Conservation (phyloP, 2,888 invertebrate species). For the Macrosiphum euphorbiae region DNA sequence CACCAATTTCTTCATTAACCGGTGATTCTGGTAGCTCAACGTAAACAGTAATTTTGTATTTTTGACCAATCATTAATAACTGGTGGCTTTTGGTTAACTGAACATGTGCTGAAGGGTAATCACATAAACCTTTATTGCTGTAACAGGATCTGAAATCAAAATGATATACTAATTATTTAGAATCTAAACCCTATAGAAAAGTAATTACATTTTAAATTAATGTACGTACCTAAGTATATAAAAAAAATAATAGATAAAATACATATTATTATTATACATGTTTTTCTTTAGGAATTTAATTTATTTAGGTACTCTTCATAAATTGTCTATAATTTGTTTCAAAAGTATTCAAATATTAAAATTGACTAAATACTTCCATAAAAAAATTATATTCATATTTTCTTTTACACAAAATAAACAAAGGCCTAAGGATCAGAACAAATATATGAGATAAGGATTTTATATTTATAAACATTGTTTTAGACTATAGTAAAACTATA, state of each 20-base stretch:
- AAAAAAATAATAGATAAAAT: background rate
- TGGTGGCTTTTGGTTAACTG: constrained; percentile 82
- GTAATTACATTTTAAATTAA: background rate
- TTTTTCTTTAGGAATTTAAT: background rate
- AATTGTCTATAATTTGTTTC: background rate
- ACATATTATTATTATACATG: background rate
- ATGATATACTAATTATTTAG: background rate
- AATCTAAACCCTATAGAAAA: constrained; percentile 19
- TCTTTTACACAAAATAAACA: no score
- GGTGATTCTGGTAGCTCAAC: constrained; percentile 94
- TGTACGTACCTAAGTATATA: background rate
- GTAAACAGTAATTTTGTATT: constrained; percentile 84
- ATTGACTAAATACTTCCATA: background rate
- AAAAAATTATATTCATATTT: background rate
- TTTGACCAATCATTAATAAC: constrained; percentile 89
- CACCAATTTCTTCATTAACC: constrained; percentile 85
- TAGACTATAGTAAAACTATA: background rate
- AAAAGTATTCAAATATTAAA: background rate
- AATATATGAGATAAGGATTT: background rate
- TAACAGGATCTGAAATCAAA: constrained; percentile 78
- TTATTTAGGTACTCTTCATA: no score
- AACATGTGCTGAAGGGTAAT: constrained; percentile 88
- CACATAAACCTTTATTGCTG: constrained; percentile 80
- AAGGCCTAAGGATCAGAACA: background rate
- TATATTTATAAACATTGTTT: background rate